phyloP scores from a whole-genome alignment of 2,113 vertebrate genomes.

The Steatornis caripensis region DNA sequence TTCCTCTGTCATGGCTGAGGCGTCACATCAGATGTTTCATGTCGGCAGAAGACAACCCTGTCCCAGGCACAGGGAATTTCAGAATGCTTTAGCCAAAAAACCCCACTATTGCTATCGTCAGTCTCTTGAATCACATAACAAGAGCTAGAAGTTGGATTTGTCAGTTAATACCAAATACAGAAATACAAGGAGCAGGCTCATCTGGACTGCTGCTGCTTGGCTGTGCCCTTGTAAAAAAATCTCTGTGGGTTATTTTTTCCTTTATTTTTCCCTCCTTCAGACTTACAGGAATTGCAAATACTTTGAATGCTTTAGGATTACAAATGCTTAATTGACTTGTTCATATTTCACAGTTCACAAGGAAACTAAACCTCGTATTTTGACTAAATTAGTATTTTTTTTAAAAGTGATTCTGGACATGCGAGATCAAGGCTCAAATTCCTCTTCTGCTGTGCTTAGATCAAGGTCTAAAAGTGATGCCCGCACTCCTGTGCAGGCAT shows the following conservation, averaged over 20 bases:
- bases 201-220: background rate
- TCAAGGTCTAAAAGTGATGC: background rate
- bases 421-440: background rate
- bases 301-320: background rate
- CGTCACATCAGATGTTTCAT: background rate
- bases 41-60: background rate
- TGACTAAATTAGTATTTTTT: background rate
- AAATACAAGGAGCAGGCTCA: background rate
- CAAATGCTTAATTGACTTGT: background rate
- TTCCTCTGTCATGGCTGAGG: background rate
- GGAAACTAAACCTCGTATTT: background rate
- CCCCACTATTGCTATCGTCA: background rate
- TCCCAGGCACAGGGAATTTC: background rate
- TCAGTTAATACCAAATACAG: background rate
- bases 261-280: background rate
- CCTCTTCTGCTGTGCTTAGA: background rate
- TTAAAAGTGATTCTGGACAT: background rate
- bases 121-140: background rate
- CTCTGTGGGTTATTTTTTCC: fast-evolving
- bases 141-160: background rate
- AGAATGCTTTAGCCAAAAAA: background rate
- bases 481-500: fast-evolving
- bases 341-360: background rate
- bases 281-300: background rate
- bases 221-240: background rate